Evolutionary conservation across 2,113 vertebrate species (phyloP).

Genomic region (Rhinogobius similis): DNA sequence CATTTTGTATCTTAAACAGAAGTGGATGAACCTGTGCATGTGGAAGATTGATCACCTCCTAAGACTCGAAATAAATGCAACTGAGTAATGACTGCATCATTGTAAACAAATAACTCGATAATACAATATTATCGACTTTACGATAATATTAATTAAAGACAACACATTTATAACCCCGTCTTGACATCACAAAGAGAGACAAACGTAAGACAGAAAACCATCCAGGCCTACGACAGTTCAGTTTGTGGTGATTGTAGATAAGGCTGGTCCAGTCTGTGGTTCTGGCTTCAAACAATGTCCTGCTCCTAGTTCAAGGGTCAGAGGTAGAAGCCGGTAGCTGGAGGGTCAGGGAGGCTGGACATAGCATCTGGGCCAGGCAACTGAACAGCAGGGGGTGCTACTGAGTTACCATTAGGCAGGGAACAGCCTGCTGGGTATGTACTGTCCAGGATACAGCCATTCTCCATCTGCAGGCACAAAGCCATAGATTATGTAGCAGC

Average conservation of each 20-base stretch:
- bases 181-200: not conserved
- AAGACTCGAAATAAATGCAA: conserved; percentile 17
- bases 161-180: conserved; percentile 11
- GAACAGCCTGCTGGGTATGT: conserved; percentile 48
- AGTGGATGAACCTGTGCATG: conserved; percentile 8
- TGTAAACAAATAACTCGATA: conserved; percentile 71
- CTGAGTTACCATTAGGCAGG: conserved; percentile 55
- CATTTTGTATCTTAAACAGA: conserved; percentile 29
- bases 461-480: conserved; percentile 59
- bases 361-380: conserved; percentile 49
- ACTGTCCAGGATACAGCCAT: conserved; percentile 55
- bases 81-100: conserved; percentile 57
- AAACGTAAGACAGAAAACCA: conserved; percentile 15
- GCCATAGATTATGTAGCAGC: not conserved
- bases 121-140: conserved; percentile 18
- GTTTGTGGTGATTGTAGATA: conserved; percentile 41
- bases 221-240: conserved; percentile 33
- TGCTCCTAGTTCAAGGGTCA: conserved; percentile 50
- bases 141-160: conserved; percentile 57
- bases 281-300: conserved; percentile 43
- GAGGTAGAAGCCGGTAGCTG: conserved; percentile 68
- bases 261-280: conserved; percentile 61
- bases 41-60: conserved; percentile 19
- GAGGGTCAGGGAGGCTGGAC: conserved; percentile 51
- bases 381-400: conserved; percentile 51